phyloP scores from a whole-genome alignment of 2,797 vertebrate species.

The Anniella stebbinsi region DNA sequence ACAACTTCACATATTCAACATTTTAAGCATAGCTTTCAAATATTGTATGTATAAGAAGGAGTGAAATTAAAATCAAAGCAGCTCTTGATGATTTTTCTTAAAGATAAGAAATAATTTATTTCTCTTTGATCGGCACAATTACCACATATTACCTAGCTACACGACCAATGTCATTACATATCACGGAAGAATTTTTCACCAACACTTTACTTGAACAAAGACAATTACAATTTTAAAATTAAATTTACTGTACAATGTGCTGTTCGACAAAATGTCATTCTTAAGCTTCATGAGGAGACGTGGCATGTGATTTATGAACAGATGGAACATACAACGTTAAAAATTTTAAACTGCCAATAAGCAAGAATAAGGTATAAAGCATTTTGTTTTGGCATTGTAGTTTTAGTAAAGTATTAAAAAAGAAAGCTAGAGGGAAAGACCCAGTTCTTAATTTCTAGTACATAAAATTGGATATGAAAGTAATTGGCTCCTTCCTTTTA shows the following conservation, averaged over 20 bases:
- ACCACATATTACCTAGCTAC: slow-evolving; percentile 92
- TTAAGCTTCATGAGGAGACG: slow-evolving; percentile 73
- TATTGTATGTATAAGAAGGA: slow-evolving; percentile 48
- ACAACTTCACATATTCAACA: slow-evolving; percentile 32
- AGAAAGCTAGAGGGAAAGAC: slow-evolving; percentile 81
- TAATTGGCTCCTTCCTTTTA: slow-evolving; percentile 70
- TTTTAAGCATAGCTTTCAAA: slow-evolving; percentile 38
- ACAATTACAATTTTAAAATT: slow-evolving; percentile 85
- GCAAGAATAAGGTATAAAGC: slow-evolving; percentile 78
- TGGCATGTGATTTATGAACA: slow-evolving; percentile 76
- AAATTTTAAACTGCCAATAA: slow-evolving; percentile 74
- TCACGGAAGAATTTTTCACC: slow-evolving; percentile 87
- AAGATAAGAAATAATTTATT: slow-evolving; percentile 96
- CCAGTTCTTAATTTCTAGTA: slow-evolving; percentile 76
- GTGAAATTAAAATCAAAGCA: slow-evolving; percentile 74
- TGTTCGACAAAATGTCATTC: slow-evolving; percentile 77
- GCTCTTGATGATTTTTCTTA: slow-evolving; percentile 68
- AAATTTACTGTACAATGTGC: slow-evolving; percentile 89
- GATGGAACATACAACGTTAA: slow-evolving; percentile 61
- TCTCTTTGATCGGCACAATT: slow-evolving; percentile 91
- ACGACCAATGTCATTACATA: slow-evolving; percentile 88
- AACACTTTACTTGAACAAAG: slow-evolving; percentile 90
- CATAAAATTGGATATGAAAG: slow-evolving; percentile 78
- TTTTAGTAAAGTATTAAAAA: slow-evolving; percentile 81
- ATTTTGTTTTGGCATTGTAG: slow-evolving; percentile 82